phyloP scores from a whole-genome alignment of 2,797 vertebrate species.

The Thamnophis elegans region DNA sequence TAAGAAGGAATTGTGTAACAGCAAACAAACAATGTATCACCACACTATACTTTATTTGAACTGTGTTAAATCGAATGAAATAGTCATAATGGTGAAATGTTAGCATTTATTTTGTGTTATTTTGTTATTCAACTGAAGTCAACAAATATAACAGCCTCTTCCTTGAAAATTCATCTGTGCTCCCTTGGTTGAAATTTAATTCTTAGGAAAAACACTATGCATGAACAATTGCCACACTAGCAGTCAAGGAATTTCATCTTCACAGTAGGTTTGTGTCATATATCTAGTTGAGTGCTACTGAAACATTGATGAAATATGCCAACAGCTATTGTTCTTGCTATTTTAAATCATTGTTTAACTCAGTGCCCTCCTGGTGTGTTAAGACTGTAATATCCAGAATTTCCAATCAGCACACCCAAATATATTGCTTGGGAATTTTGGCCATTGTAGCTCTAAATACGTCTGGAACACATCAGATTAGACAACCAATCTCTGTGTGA shows the following conservation, averaged over 20 bases:
- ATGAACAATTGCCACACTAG: neutral
- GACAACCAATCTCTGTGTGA: neutral
- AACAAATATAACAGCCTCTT: neutral
- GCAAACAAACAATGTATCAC: neutral
- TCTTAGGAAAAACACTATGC: neutral
- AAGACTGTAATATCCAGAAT: neutral
- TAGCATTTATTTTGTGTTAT: neutral
- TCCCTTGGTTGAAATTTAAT: neutral
- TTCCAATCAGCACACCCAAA: neutral
- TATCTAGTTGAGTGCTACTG: neutral
- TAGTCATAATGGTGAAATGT: neutral
- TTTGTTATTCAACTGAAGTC: neutral
- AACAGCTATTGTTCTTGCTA: neutral
- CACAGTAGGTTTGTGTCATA: neutral
- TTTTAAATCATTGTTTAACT: neutral
- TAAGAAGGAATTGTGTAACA: neutral
- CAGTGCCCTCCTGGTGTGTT: neutral
- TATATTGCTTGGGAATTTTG: neutral
- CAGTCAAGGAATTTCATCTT: neutral
- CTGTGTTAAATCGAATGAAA: neutral
- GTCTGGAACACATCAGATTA: neutral
- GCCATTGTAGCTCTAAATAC: neutral
- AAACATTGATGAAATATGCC: neutral
- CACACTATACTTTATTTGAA: neutral
- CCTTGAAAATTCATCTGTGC: neutral